A percentile compares a stretch with the other conserved stretches of the same genome.
Evolutionary conservation across 1,140 invertebrate genomes (phyloP).

Genomic region (Sycophaga agraensis): DNA sequence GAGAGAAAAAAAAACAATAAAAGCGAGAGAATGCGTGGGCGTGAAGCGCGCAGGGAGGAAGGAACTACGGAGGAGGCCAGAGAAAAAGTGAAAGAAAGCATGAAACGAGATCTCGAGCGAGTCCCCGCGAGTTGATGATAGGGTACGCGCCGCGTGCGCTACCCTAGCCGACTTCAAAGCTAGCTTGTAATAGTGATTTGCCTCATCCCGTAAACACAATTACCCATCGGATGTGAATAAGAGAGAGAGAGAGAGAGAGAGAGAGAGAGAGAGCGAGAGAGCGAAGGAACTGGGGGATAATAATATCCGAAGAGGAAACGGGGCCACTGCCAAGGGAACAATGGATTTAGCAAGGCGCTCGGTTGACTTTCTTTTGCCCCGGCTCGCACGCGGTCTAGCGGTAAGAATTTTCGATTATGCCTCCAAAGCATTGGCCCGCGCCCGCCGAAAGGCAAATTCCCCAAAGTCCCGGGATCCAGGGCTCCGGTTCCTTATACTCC

Average conservation of each 20-base stretch:
- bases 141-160: not conserved
- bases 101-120: not conserved
- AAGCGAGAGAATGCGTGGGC: too few relatives aligned
- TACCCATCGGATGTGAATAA: not conserved
- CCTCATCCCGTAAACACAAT: slow-evolving; percentile 17
- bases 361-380: not conserved
- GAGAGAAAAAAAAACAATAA: too few relatives aligned
- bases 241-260: not conserved
- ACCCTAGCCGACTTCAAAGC: slow-evolving; percentile 14
- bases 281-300: not conserved
- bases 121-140: too few relatives aligned
- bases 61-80: too few relatives aligned
- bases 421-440: too few relatives aligned
- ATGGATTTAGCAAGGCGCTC: too few relatives aligned
- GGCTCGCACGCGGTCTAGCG: not conserved
- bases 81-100: not conserved
- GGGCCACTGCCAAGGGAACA: not conserved
- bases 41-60: too few relatives aligned
- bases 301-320: slow-evolving; percentile 10
- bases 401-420: slow-evolving; percentile 7
- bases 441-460: too few relatives aligned
- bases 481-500: too few relatives aligned
- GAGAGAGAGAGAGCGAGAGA: not conserved
- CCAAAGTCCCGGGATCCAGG: too few relatives aligned
- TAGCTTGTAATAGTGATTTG: slow-evolving; percentile 15